Base-by-base conservation (phyloP, 2,797 vertebrate species). In the Pseudotriccus pelzelni region DNA sequence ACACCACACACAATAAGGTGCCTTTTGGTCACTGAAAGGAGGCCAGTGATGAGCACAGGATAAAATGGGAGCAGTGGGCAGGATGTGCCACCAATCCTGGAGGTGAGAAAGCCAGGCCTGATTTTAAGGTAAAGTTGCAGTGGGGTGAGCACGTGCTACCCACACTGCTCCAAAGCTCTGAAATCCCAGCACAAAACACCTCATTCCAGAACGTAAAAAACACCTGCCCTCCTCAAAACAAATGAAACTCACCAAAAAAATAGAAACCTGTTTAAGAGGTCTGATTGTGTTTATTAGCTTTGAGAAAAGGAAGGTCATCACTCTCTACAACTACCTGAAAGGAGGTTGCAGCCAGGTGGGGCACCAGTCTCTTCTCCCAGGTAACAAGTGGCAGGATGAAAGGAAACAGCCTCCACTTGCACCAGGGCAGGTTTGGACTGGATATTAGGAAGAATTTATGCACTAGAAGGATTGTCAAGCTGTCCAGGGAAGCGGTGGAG, bases 1-100 rank as follows among this genome's bases (percentile, higher is more conserved):
- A 52, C 28, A 24, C 8, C 39, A 20, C 0, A 1, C 0, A 0
- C 2, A 1, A 72, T 24, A 0, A 0, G 8, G 15, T 4, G 23
- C 10, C 14, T 37, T 64, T 23, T 21, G 23, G 21, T 85, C 6
- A 1, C 22, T 7, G 22, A 25, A 10, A 5, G 0, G n/a, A 60
- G 27, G 28, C 5, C 6, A 6, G 25, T 0, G 0, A 8, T 9
- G 15, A 55, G n/a, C 22, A 12, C 2, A 2, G 0, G 1, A 22
- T 6, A 14, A 46, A 84, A 25, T 1, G 3, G 21, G 22, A 62
- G 12, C 34, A 13, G 27, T 3, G 28, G 18, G 7, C 28, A 44
- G 1, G 34, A 14, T 4, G 9, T 7, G 10, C 56, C 6, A 1
- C 36, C 3, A 4, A 5, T 9, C 9, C 9, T 28, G 9, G 6